Base-by-base conservation (phyloP, 2,797 vertebrate genomes). In the Hapalemur alaotrensis region DNA sequence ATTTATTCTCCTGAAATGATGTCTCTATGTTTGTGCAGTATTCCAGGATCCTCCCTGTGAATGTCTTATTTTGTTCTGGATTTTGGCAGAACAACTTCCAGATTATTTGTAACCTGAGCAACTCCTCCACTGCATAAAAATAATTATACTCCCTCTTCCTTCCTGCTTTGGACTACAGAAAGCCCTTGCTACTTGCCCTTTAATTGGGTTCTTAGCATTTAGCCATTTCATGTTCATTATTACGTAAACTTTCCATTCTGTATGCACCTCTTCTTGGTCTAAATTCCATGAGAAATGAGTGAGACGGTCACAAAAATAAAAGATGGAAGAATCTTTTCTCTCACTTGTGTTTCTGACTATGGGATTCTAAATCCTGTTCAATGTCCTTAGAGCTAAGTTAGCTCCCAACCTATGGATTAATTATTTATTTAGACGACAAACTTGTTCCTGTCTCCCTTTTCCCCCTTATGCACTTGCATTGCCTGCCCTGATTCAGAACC, bases 211-310 rank as follows among this genome's bases (percentile, higher is more conserved):
- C 69, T 57, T 69, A 48, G 54, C 54, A 69, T 59, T 41, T 38
- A 35, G 32, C 28, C 25, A 3, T 52, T 54, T 52, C 18, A 9
- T 52, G 46, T 85, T 93, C 17, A 18, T 85, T 65, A 35, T 61
- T 0, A 0, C 4, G 0, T 5, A 32, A 57, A 9, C 11, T 87
- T 83, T 48, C 23, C 48, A 32, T 10, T 22, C 1, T 28, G 8
- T 10, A 5, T 6, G 7, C 11, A 7, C 17, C 6, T 63, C 75
- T 91, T 78, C 28, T 48, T 78, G 9, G n/a, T 38, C 13, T 72
- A 63, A 86, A 32, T 48, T 54, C 28, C 78, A 30, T 61, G 41
- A 75, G 11, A 76, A 81, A 38, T 75, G 75, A n/a, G 22, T 2
- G 10, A 80, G 57, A 46, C 25, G 72, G 48, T 80, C 30, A 61